These are phyloP conservation scores for Stratiomys singularior DNA, from an alignment of 2,888 invertebrate genomes.

Conservation along the genomic window DNA sequence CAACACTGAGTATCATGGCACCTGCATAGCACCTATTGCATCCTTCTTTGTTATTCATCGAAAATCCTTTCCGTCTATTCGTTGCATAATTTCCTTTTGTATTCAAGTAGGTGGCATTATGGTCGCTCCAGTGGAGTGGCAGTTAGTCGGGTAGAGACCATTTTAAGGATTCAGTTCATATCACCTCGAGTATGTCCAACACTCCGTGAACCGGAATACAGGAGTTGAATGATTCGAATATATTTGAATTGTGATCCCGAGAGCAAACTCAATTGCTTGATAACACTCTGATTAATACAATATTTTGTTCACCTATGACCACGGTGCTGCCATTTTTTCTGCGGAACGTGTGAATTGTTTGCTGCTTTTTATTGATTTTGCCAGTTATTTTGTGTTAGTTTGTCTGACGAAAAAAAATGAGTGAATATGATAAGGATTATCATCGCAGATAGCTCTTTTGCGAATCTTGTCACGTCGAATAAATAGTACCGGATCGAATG, in stretches of 20 bases:
- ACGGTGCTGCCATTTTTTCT: background rate
- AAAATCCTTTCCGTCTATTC: background rate
- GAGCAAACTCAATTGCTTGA: slow-evolving; percentile 8
- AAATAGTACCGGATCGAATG: too few relatives aligned
- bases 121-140: background rate
- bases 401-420: too few relatives aligned
- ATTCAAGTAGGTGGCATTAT: background rate
- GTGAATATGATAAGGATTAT: too few relatives aligned
- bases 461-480: too few relatives aligned
- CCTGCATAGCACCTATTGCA: background rate
- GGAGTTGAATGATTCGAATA: background rate
- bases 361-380: background rate
- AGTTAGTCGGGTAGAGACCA: background rate
- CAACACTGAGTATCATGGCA: too few relatives aligned
- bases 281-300: slow-evolving; percentile 19
- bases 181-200: background rate
- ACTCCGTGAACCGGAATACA: slow-evolving; percentile 3
- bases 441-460: too few relatives aligned
- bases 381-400: background rate
- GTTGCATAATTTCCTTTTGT: background rate
- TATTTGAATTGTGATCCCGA: background rate
- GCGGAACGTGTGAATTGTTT: background rate
- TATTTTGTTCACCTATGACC: background rate
- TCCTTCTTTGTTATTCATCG: slow-evolving; percentile 19
- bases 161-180: background rate